Evolutionary conservation across 92 coral and sea anemone species (phyloP).

Genomic region (Meandrina meandrites): DNA sequence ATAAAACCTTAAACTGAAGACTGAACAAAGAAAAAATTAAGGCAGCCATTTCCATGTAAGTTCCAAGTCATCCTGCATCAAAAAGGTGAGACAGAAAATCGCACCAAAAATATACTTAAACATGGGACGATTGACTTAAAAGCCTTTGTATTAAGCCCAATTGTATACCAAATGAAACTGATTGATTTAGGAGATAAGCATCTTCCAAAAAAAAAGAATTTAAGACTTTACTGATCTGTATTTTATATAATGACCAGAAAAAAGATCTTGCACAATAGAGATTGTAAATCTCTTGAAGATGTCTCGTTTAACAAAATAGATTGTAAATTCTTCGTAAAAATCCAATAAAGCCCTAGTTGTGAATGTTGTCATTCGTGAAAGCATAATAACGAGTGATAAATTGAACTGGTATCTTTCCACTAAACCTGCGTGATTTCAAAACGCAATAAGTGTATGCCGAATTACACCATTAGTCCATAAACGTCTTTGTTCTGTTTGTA

Average conservation of each 20-base stretch:
- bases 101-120: background rate
- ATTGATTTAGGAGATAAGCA: conserved; percentile 19
- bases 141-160: conserved; percentile 10
- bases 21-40: background rate
- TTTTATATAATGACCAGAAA: background rate
- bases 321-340: background rate
- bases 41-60: background rate
- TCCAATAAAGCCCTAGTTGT: background rate
- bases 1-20: background rate
- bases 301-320: background rate
- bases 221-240: background rate
- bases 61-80: background rate
- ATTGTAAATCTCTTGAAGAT: conserved; percentile 13
- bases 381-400: background rate
- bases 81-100: background rate
- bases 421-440: background rate
- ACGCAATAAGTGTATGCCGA: background rate
- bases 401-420: background rate
- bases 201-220: background rate
- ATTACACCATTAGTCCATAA: background rate
- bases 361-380: background rate
- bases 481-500: background rate
- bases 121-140: background rate
- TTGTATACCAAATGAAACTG: background rate
- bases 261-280: background rate